Conservation (phyloP, 1,140 invertebrate genomes). For the Cydia strobilella region DNA sequence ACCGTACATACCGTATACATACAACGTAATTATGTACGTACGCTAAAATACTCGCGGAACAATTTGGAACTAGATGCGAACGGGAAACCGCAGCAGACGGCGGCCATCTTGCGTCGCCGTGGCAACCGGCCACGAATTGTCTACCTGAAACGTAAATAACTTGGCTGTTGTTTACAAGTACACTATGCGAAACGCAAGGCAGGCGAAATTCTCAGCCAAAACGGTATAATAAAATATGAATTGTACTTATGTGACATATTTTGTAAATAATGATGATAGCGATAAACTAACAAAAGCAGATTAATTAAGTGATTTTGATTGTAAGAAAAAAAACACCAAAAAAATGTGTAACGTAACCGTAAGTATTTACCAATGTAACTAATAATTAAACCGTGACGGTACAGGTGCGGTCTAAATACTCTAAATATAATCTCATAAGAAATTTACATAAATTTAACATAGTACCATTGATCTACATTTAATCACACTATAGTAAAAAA, state of each 20-base stretch:
- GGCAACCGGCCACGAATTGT: slow-evolving; percentile 74
- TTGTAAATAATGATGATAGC: too few relatives aligned
- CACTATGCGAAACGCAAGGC: background rate
- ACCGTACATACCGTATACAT: slow-evolving; percentile 66
- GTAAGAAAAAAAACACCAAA: too few relatives aligned
- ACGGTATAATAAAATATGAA: background rate
- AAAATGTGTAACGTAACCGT: too few relatives aligned
- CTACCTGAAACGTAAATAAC: slow-evolving; percentile 75
- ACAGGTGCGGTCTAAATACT: too few relatives aligned
- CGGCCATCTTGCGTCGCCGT: slow-evolving; percentile 76
- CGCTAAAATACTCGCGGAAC: slow-evolving; percentile 75
- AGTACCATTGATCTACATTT: too few relatives aligned
- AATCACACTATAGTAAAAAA: background rate
- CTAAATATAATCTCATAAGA: too few relatives aligned
- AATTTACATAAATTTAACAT: too few relatives aligned
- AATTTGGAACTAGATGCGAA: slow-evolving; percentile 77
- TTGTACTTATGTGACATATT: background rate
- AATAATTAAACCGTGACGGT: too few relatives aligned
- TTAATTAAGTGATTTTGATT: too few relatives aligned
- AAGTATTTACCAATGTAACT: too few relatives aligned
- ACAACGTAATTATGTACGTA: slow-evolving; percentile 78
- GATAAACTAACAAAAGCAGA: background rate
- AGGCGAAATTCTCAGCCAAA: background rate
- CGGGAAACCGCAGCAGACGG: slow-evolving; percentile 71
- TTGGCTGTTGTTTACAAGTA: slow-evolving; percentile 61